Evolutionary conservation across 2,113 vertebrate genomes (phyloP).

Genomic region (human (Homo sapiens)): GRCh38 chr9:104902501-104903000

Average conservation of each 20-base stretch:
- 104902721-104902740: constrained; percentile 41
- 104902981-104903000: neutral
- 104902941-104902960: neutral
- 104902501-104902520: neutral
- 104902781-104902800: constrained; percentile 37
- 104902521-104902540: neutral
- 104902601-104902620: neutral
- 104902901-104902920: neutral
- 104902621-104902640: neutral
- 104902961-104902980: neutral
- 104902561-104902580: neutral
- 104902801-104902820: neutral
- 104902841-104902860: neutral
- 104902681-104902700: neutral
- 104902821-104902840: neutral
- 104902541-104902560: constrained; percentile 7
- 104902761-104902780: neutral
- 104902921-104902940: neutral
- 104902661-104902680: neutral
- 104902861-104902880: neutral
- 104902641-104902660: constrained; percentile 39
- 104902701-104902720: neutral
- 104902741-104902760: constrained; percentile 10
- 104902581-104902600: neutral
- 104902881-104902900: neutral